Percentiles rank a stretch among this genome's conserved stretches.
These are phyloP conservation scores for Cheirogaleus medius DNA, from an alignment of 2,113 vertebrate species.

Conservation along the genomic window DNA sequence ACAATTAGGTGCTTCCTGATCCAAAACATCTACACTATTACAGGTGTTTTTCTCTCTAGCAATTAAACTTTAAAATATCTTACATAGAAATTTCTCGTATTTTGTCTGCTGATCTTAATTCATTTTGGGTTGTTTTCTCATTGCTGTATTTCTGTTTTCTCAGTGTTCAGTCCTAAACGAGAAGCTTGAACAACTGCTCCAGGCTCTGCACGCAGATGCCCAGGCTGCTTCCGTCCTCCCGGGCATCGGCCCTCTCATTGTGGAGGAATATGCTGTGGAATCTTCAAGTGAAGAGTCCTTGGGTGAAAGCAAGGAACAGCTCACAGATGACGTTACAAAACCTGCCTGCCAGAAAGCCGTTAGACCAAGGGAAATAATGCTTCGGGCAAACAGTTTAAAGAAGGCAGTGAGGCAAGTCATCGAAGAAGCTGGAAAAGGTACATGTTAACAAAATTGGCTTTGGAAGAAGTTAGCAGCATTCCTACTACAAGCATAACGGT, in stretches of 20 bases:
- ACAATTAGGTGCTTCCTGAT: background rate
- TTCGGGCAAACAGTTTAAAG: slow-evolving; percentile 97
- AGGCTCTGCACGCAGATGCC: slow-evolving; percentile 91
- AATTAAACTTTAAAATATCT: background rate
- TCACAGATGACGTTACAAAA: slow-evolving; percentile 88
- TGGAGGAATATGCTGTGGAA: slow-evolving; percentile 92
- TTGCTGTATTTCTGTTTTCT: background rate
- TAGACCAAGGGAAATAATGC: slow-evolving; percentile 93
- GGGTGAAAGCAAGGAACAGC: slow-evolving; percentile 91
- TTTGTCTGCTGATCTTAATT: background rate
- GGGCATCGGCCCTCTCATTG: slow-evolving; percentile 86
- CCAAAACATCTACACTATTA: background rate
- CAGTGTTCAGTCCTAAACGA: slow-evolving; percentile 96
- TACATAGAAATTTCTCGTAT: background rate
- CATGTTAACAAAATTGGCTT: background rate
- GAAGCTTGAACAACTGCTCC: slow-evolving; percentile 95
- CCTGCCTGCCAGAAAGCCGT: slow-evolving; percentile 86
- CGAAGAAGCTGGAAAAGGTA: slow-evolving; percentile 96
- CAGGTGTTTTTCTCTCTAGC: background rate
- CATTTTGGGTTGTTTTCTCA: background rate
- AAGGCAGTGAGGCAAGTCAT: slow-evolving; percentile 98
- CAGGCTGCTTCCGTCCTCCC: slow-evolving; percentile 83
- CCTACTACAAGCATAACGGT: background rate
- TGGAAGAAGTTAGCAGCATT: background rate
- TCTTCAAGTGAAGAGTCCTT: slow-evolving; percentile 94